These are phyloP conservation scores for Tyto alba DNA, from an alignment of 2,113 vertebrate species.

Conservation along the genomic window DNA sequence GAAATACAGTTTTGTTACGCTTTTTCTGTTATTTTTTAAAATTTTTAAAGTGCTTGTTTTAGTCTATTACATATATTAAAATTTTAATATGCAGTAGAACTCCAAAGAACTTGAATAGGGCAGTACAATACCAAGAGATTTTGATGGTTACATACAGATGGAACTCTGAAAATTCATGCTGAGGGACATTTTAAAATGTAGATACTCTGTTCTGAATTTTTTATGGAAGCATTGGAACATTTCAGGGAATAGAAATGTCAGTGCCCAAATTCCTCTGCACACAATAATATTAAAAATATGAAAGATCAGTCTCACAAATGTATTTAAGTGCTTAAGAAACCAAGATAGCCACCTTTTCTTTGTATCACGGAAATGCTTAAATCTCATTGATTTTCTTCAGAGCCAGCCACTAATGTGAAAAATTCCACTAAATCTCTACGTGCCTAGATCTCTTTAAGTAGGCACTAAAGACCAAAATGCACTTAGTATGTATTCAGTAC, in stretches of 20 bases:
- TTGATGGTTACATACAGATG: background rate
- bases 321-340: background rate
- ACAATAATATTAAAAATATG: background rate
- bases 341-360: background rate
- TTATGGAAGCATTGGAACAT: background rate
- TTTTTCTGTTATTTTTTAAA: background rate
- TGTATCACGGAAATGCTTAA: background rate
- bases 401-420: background rate
- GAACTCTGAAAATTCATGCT: background rate
- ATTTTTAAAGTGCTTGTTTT: background rate
- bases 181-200: background rate
- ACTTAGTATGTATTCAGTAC: background rate
- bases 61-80: background rate
- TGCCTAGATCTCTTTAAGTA: background rate
- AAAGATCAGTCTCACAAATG: background rate
- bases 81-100: background rate
- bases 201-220: background rate
- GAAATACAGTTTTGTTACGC: background rate
- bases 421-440: background rate
- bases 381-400: background rate
- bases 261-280: background rate
- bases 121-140: background rate
- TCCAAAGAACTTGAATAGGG: background rate
- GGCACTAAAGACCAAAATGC: background rate
- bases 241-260: background rate